Evolutionary conservation across 2,797 vertebrate genomes (phyloP).

Genomic region (Corythornis leucogaster): DNA sequence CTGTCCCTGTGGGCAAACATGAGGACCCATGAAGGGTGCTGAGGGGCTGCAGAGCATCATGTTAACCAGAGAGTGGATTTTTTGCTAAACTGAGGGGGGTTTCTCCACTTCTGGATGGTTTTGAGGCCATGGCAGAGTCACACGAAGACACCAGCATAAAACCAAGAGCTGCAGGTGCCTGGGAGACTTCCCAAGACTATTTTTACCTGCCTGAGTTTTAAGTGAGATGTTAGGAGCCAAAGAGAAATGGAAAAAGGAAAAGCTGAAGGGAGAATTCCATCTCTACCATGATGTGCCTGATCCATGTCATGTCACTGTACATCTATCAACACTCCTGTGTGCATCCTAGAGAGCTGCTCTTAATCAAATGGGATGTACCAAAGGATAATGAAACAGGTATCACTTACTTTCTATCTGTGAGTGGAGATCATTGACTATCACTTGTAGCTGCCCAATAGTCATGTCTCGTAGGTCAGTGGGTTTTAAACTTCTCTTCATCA

Average conservation of each 20-base stretch:
- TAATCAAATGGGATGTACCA: rapidly evolving
- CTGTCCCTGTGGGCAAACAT: rapidly evolving
- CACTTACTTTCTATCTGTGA: slow-evolving; percentile 98
- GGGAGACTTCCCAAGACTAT: not conserved
- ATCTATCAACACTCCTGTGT: not conserved
- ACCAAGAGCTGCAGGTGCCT: not conserved
- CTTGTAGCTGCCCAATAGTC: slow-evolving; percentile 97
- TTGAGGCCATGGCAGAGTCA: not conserved
- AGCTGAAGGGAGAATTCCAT: not conserved
- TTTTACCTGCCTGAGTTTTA: not conserved
- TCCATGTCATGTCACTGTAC: rapidly evolving
- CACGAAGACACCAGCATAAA: not conserved
- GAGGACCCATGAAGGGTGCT: not conserved
- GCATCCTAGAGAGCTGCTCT: not conserved
- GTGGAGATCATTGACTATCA: slow-evolving; percentile 98
- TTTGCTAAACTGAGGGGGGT: not conserved
- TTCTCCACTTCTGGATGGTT: not conserved
- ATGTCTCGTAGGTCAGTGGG: slow-evolving; percentile 94
- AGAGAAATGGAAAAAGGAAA: not conserved
- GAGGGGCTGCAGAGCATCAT: not conserved
- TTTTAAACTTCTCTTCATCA: slow-evolving; percentile 98
- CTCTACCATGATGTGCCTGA: not conserved
- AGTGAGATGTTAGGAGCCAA: not conserved
- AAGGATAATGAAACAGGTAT: not conserved
- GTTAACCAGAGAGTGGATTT: not conserved